Evolutionary conservation across 2,888 invertebrate genomes (phyloP), one percentile per base, ranked within the genome.

Genomic region (Polymixis lichenea): DNA sequence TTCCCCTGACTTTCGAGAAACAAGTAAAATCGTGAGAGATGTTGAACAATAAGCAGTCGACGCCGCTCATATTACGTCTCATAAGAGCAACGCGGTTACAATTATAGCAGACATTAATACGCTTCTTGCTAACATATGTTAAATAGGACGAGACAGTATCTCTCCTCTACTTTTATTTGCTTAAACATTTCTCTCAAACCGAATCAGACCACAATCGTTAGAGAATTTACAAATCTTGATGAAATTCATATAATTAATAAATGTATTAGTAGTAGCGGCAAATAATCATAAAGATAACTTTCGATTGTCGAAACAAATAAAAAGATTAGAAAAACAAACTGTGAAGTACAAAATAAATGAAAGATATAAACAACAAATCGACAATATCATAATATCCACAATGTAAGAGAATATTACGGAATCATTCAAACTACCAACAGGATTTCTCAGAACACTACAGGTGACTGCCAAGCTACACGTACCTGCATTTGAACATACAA

Each of bases 21-120:
- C 90, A 89, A 92, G 95, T 95, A 95, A 95, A 95, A 95, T 92
- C 95, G 95, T 95, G 95, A 90, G 95, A 95, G 87, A 79, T 67
- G 68, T 81, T 74, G 82, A 92, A 95, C 95, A 95, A 95, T 95
- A 92, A 93, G 86, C 76, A 74, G 78, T 77, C 84, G 78, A 81
- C 76, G 73, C 65, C 80, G 79, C 83, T 78, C 86, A 82, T 88
- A 87, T 89, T 85, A 89, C 84, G 81, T 86, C 72, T 85, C 86
- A 83, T 86, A 88, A 78, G 76, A 87, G 77, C 81, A 80, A 72
- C 80, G 66, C 69, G 66, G 67, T 78, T 73, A 75, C 77, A 87
- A 87, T 84, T 86, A 87, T 67, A 69, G 71, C 67, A 75, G 77
- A 84, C 73, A 82, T 77, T 78, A 82, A 87, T 86, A 81, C 64